Conservation (phyloP, 2,888 invertebrate species). For the Eristalinus aeneus region DNA sequence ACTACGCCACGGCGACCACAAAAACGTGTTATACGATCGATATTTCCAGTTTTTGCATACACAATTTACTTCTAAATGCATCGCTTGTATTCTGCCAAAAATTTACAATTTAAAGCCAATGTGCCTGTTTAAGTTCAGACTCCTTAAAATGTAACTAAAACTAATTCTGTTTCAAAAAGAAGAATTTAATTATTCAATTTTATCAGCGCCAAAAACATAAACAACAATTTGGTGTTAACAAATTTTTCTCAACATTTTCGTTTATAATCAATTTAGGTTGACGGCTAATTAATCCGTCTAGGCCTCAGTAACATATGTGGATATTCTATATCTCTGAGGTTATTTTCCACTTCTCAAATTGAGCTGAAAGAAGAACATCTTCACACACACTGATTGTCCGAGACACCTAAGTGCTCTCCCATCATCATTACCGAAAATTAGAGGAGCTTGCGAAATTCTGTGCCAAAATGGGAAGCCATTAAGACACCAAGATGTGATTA, state of each 20-base stretch:
- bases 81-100: no score
- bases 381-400: not conserved
- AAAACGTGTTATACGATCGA: no score
- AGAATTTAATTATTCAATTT: no score
- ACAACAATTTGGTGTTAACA: not conserved
- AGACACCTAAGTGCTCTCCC: not conserved
- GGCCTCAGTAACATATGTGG: not conserved
- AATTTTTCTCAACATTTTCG: not conserved
- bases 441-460: not conserved
- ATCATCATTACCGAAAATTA: not conserved
- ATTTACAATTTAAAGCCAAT: no score
- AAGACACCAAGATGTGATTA: not conserved
- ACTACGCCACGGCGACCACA: no score
- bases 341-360: not conserved
- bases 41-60: no score
- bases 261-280: not conserved
- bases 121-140: no score
- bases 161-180: no score
- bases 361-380: not conserved
- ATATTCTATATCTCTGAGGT: not conserved
- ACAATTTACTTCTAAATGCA: no score
- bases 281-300: not conserved
- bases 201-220: no score
- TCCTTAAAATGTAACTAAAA: no score
- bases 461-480: not conserved